phyloP scores from a whole-genome alignment of 1,140 invertebrate genomes.

The Protaetia brevitarsis region DNA sequence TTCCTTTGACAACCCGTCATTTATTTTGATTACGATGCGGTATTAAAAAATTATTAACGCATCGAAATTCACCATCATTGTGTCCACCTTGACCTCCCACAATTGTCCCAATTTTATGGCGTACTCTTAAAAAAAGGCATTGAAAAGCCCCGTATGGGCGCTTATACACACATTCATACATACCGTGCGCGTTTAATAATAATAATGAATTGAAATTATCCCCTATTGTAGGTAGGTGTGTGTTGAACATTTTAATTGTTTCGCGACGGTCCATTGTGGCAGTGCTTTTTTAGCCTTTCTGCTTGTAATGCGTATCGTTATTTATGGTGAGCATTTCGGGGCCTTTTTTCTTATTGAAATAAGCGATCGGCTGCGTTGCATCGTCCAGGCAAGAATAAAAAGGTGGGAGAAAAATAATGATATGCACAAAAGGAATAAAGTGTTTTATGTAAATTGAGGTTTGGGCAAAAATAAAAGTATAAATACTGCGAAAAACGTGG shows the following conservation, averaged over 20 bases:
- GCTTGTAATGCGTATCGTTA: conserved; percentile 16
- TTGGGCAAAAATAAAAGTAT: conserved; percentile 3
- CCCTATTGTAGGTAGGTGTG: conserved; percentile 11
- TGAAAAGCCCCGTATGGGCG: background rate
- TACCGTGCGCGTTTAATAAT: conserved; percentile 2
- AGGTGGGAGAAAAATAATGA: background rate
- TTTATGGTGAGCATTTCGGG: conserved; percentile 15
- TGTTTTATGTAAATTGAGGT: conserved; percentile 10
- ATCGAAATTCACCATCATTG: conserved; percentile 32
- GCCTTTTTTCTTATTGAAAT: conserved; percentile 12
- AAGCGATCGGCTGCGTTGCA: background rate
- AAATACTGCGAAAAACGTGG: background rate
- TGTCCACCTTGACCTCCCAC: conserved; percentile 32
- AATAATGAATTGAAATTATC: conserved; percentile 23
- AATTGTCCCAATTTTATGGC: conserved; percentile 27
- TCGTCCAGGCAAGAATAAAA: background rate
- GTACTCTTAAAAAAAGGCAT: background rate
- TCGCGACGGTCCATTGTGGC: background rate
- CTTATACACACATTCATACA: background rate
- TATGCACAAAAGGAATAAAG: conserved; percentile 15
- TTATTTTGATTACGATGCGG: conserved; percentile 42
- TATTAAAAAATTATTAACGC: conserved; percentile 40
- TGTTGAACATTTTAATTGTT: conserved; percentile 25
- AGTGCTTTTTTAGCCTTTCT: conserved; percentile 10
- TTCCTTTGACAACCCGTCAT: conserved; percentile 39